Percentiles rank a stretch among this genome's conserved stretches.
phyloP scores from a whole-genome alignment of 2,888 invertebrate species.

The Tuta absoluta region DNA sequence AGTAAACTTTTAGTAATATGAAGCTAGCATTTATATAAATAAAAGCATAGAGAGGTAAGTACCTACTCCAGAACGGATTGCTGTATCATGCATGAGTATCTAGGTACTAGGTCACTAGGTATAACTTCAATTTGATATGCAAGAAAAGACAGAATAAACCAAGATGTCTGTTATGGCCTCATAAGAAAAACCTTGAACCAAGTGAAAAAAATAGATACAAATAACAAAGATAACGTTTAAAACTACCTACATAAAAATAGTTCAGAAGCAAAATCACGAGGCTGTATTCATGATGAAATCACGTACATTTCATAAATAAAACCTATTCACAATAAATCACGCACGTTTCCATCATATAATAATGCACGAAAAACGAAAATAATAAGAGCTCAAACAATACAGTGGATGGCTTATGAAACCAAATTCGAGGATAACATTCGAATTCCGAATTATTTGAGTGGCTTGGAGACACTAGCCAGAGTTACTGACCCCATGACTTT shows the following conservation, averaged over 20 bases:
- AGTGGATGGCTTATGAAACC: conserved; percentile 43
- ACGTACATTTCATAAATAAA: conserved; percentile 5
- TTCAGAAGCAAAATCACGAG: not conserved
- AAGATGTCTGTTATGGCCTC: too few species aligned
- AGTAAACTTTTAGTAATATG: too few species aligned
- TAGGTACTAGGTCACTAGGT: too few species aligned
- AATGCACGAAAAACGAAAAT: conserved; percentile 31
- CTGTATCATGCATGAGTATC: too few species aligned
- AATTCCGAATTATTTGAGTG: conserved; percentile 43
- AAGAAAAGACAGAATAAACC: too few species aligned
- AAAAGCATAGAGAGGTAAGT: too few species aligned
- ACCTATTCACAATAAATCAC: not conserved
- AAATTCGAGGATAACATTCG: conserved; percentile 40
- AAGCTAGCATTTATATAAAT: too few species aligned
- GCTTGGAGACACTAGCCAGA: conserved; percentile 42
- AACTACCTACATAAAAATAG: not conserved
- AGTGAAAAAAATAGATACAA: not conserved
- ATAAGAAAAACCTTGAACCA: too few species aligned
- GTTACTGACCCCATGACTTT: conserved; percentile 55
- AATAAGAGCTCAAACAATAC: conserved; percentile 48
- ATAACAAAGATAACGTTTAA: not conserved
- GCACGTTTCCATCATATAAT: conserved; percentile 5
- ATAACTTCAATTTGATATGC: too few species aligned
- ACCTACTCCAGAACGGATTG: too few species aligned
- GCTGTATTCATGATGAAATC: not conserved